Percentiles rank a stretch among this genome's conserved stretches.
Evolutionary conservation across 2,797 vertebrate genomes (phyloP).

Genomic region (Gadopsis marmoratus): DNA sequence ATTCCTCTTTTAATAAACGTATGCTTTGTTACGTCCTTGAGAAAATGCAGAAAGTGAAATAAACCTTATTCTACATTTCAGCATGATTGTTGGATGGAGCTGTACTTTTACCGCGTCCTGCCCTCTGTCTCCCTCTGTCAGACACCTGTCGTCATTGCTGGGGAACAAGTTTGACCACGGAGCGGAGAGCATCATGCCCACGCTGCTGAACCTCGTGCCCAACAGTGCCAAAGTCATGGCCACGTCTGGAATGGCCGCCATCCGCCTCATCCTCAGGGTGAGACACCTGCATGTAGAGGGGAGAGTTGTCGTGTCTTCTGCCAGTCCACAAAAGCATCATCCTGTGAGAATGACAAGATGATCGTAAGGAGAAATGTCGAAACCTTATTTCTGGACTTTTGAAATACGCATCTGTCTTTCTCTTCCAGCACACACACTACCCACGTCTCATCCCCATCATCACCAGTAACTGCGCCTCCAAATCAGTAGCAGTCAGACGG

Average conservation of each 20-base stretch:
- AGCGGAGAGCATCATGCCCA: conserved; percentile 98
- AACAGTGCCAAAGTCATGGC: conserved; percentile 99
- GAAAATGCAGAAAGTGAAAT: neutral
- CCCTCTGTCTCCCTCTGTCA: conserved; percentile 63
- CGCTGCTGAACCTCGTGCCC: conserved; percentile 96
- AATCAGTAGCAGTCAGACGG: conserved; percentile 95
- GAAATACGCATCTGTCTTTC: conserved; percentile 1
- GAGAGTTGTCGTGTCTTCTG: neutral
- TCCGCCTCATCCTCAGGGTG: conserved; percentile 97
- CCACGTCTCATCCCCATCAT: conserved; percentile 96
- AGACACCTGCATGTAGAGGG: conserved; percentile 27
- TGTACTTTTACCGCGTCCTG: neutral
- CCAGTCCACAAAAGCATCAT: neutral
- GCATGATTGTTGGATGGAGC: neutral
- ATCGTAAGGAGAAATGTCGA: neutral
- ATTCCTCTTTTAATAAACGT: neutral
- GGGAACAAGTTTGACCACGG: conserved; percentile 98
- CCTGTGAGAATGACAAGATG: neutral
- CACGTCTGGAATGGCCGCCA: conserved; percentile 94
- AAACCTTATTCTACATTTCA: neutral
- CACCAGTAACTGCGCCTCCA: conserved; percentile 93
- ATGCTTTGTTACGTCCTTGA: neutral
- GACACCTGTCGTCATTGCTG: conserved; percentile 93
- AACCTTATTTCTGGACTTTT: neutral
- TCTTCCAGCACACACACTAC: conserved; percentile 90